Conservation (phyloP, 2,113 vertebrate genomes). For the Eonycteris spelaea region DNA sequence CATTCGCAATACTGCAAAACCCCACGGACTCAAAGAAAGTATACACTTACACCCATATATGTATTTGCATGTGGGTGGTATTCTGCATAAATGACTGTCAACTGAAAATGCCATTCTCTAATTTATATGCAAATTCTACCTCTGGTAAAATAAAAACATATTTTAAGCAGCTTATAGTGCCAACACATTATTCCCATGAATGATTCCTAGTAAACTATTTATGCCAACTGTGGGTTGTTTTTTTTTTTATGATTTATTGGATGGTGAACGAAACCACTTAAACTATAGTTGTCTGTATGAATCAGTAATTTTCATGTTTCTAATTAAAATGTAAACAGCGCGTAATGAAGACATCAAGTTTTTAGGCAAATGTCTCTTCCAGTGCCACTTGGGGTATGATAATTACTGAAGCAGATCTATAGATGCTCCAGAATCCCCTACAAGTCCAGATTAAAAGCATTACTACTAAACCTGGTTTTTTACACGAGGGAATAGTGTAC, state of each 20-base stretch:
- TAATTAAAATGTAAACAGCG: slow-evolving; percentile 99
- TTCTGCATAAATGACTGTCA: slow-evolving; percentile 63
- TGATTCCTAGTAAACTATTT: slow-evolving; percentile 82
- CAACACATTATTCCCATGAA: slow-evolving; percentile 80
- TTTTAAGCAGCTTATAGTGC: slow-evolving; percentile 80
- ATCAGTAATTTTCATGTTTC: slow-evolving; percentile 93
- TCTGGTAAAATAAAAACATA: slow-evolving; percentile 79
- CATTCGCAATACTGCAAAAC: background rate
- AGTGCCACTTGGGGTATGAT: slow-evolving; percentile 97
- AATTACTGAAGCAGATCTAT: slow-evolving; percentile 98
- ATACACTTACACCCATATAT: background rate
- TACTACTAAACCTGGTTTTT: slow-evolving; percentile 94
- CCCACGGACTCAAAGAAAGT: slow-evolving; percentile 28
- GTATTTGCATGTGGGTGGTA: slow-evolving; percentile 63
- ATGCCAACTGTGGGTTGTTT: slow-evolving; percentile 70
- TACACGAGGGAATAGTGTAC: slow-evolving; percentile 92
- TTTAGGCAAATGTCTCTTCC: slow-evolving; percentile 95
- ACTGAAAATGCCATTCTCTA: slow-evolving; percentile 78
- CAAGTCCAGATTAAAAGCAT: slow-evolving; percentile 98
- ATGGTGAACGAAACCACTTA: slow-evolving; percentile 84
- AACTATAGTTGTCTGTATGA: slow-evolving; percentile 87
- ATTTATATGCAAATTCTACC: slow-evolving; percentile 79
- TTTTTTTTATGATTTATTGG: slow-evolving; percentile 82
- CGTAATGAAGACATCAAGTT: slow-evolving; percentile 99
- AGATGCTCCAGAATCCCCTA: slow-evolving; percentile 93